Base-by-base conservation (phyloP, 1,140 invertebrate genomes). In the Drosophila paulistorum region DNA sequence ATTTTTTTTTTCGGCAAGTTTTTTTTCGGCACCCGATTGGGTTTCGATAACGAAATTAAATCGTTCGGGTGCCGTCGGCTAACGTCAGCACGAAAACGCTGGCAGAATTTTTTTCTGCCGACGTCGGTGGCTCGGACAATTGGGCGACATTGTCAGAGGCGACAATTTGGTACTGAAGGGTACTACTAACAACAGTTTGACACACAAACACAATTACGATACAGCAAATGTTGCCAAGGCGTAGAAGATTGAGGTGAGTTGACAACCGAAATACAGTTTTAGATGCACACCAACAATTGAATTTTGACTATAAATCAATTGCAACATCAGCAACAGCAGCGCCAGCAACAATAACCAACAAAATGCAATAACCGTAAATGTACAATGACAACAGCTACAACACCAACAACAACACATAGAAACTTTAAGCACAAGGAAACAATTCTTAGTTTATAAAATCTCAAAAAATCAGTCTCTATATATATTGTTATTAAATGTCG, bases 171-270 rank as follows among this genome's bases (percentile, higher is more conserved):
- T n/a, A n/a, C n/a, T n/a, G n/a, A n/a, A n/a, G n/a, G n/a, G n/a
- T n/a, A n/a, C n/a, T n/a, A 80, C 81, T 84, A 81, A 70, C 77
- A 77, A 68, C 83, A 77, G 72, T 73, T 74, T 86, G 83, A 84
- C 84, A 87, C 74, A 87, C 80, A 83, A 89, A 87, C 83, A 87
- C 84, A 89, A 83, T 87, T 87, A 87, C 84, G 4, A 39, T 13
- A 39, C 35, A 80, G 54, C 58, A 76, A 68, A 60, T 64, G 64
- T 42, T 61, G 41, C 65, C 61, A 20, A 54, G 23, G 33, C 42
- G 10, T 48, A 17, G 30, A 42, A 10, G 20, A 51, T 51, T 51
- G 54, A 70, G 51, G 48, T 39, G 17, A 57, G 48, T 23, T 51
- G 45, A 51, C 45, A 51, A 39, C 57, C 57, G 7, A 37, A 37